Conservation (phyloP, 1,140 invertebrate genomes). For the Trachymyrmex septentrionalis region DNA sequence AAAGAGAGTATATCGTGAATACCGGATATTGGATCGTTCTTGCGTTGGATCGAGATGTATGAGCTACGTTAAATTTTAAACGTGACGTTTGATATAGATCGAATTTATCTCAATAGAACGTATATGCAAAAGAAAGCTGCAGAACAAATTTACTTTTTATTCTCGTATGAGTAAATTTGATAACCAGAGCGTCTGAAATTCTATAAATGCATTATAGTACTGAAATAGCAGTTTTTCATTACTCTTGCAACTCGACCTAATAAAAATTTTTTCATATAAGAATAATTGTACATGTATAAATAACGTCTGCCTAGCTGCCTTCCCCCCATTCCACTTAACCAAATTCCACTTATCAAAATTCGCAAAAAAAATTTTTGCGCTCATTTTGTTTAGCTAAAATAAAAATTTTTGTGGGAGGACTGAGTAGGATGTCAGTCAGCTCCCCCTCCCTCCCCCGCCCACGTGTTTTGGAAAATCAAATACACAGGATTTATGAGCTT, state of each 20-base stretch:
- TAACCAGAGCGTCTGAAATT: neutral
- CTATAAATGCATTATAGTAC: neutral
- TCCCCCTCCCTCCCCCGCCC: too few species aligned
- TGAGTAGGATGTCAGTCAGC: too few species aligned
- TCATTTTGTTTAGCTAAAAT: too few species aligned
- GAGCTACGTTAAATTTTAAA: slow-evolving; percentile 6
- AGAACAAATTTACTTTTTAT: neutral
- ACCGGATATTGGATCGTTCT: slow-evolving; percentile 8
- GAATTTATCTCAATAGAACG: slow-evolving; percentile 26
- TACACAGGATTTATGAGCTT: too few species aligned
- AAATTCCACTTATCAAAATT: too few species aligned
- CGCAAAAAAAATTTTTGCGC: too few species aligned
- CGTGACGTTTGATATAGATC: neutral
- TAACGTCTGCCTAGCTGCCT: too few species aligned
- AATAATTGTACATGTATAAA: too few species aligned
- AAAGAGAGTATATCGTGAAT: slow-evolving; percentile 9
- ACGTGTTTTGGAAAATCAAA: too few species aligned
- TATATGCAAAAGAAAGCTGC: neutral
- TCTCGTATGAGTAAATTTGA: neutral
- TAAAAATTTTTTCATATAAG: too few species aligned
- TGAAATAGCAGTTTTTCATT: neutral
- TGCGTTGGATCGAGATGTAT: neutral
- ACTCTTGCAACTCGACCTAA: neutral
- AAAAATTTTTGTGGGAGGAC: too few species aligned
- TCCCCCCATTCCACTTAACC: too few species aligned